Conservation (phyloP, 2,888 invertebrate genomes). For the Polietes domitor region DNA sequence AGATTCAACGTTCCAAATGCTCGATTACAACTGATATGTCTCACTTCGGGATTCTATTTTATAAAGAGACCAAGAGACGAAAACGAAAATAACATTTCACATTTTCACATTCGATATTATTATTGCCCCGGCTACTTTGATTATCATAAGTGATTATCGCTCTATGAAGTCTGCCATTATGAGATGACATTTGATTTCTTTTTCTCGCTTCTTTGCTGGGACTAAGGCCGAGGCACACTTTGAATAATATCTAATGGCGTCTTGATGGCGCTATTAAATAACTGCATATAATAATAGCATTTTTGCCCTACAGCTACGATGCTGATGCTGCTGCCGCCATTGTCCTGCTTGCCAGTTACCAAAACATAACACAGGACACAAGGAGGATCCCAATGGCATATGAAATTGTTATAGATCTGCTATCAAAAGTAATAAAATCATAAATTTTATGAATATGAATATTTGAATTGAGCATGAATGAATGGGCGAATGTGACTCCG, state of each 20-base stretch:
- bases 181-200: slow-evolving; percentile 11
- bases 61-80: background rate
- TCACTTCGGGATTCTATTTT: no score
- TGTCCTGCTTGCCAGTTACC: background rate
- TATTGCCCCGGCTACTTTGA: background rate
- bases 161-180: slow-evolving; percentile 6
- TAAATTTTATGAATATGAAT: slow-evolving; percentile 35
- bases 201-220: background rate
- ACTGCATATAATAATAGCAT: slow-evolving; percentile 11
- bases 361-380: background rate
- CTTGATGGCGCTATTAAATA: slow-evolving; percentile 40
- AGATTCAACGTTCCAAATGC: no score
- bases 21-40: no score
- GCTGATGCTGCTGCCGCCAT: background rate
- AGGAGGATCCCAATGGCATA: background rate
- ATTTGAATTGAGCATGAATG: slow-evolving; percentile 17
- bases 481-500: background rate
- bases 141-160: slow-evolving; percentile 39
- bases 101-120: slow-evolving; percentile 13
- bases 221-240: slow-evolving; percentile 12
- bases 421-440: slow-evolving; percentile 41
- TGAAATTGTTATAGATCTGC: slow-evolving; percentile 20
- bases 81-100: background rate
- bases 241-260: slow-evolving; percentile 22
- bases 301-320: background rate